Evolutionary conservation across 1,140 invertebrate species (phyloP).

Genomic region (Rhagoletis zephyria): DNA sequence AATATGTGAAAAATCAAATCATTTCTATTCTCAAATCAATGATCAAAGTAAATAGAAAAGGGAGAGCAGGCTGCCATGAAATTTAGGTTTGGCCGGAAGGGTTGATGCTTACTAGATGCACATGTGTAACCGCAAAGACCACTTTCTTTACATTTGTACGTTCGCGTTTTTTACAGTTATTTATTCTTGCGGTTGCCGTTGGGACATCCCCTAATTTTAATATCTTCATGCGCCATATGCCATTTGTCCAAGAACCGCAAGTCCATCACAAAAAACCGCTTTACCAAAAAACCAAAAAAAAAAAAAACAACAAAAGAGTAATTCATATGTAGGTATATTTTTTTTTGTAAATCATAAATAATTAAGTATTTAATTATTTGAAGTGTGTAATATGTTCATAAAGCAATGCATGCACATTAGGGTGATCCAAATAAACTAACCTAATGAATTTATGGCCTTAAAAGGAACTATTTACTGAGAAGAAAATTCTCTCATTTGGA

Average conservation of each 20-base stretch:
- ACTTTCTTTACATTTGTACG: not conserved
- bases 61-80: not conserved
- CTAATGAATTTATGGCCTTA: too few species aligned
- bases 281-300: not conserved
- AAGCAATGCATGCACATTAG: not conserved
- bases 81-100: not conserved
- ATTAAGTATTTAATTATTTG: constrained; percentile 39
- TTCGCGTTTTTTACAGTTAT: not conserved
- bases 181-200: not conserved
- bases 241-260: not conserved
- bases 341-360: constrained; percentile 27
- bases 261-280: not conserved
- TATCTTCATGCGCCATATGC: not conserved
- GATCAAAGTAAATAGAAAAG: constrained; percentile 21
- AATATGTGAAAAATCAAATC: constrained; percentile 11
- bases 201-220: not conserved
- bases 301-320: not conserved
- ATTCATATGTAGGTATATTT: not conserved
- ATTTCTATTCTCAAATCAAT: not conserved
- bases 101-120: not conserved
- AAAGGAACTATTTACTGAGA: too few species aligned
- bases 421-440: too few species aligned
- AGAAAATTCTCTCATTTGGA: too few species aligned
- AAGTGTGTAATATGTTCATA: constrained; percentile 35
- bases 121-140: not conserved